Base-by-base conservation (phyloP, 2,797 vertebrate species). In the Anguilla anguilla region DNA sequence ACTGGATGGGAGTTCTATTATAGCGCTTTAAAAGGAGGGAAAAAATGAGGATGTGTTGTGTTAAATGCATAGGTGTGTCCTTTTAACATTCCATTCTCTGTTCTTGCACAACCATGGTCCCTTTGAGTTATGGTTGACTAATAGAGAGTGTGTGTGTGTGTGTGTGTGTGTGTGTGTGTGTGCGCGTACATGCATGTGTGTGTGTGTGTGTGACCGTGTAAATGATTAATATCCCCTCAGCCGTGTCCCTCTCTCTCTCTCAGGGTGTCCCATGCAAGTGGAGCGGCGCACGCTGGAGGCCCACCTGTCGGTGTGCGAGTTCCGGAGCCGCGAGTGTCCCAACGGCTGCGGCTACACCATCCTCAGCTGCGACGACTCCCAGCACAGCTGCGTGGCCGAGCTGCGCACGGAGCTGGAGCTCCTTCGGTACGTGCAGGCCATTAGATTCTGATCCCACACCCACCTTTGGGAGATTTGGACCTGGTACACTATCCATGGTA, bases 351-450 rank as follows among this genome's bases (percentile, higher is more conserved):
- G 97, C 22, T 97, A 96, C 93, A 95, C 92, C 31, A 94, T 97
- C 0, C 94, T 96, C 86, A 95, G 96, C 2, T 90, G 92, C 0
- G 96, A 97, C 82, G 96, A 97, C 72, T 91, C 95, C 0, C 97
- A 96, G 79, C 97, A 98, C 85, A 97, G 96, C 89, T 98, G 97
- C n/a, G 94, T 97, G 1, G 96, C 97, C 1, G 97, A 98, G 93
- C 94, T 98, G 0, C 96, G 96, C 74, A 96, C 96, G 0, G 97
- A 98, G 86, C 94, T 98, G 88, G 96, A 98, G 72, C 91, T 97
- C 81, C 96, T 98, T 43, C 96, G 97, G 98, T 97, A 94, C 83
- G 67, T 25, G 86, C 10, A 1, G 39, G 11, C 55, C 55, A 10
- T n/a, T 81, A 46, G 0, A 28, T n/a, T 25, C 49, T 11, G 57